Conservation (phyloP, 1,140 invertebrate genomes). For the Anastrepha obliqua region DNA sequence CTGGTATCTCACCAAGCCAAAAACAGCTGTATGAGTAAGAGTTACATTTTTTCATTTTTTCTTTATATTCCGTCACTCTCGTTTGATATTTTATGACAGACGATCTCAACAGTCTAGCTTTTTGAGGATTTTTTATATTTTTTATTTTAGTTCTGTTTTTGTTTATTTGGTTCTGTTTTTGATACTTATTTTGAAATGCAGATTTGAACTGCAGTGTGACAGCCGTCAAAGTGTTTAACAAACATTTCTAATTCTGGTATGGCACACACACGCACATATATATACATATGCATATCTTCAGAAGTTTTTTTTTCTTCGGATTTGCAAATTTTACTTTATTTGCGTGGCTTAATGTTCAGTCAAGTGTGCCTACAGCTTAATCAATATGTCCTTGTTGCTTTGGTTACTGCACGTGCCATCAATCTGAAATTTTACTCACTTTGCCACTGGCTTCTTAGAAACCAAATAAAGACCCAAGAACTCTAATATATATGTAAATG, state of each 20-base stretch:
- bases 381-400: not conserved
- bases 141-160: not conserved
- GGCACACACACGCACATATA: not conserved
- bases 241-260: not conserved
- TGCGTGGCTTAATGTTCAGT: not conserved
- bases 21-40: too few relatives aligned
- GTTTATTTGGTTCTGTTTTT: not conserved
- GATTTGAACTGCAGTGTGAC: not conserved
- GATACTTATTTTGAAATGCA: not conserved
- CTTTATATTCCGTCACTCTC: not conserved
- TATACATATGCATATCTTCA: not conserved
- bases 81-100: constrained; percentile 16
- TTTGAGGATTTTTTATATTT: too few relatives aligned
- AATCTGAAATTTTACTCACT: not conserved
- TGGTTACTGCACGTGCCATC: not conserved
- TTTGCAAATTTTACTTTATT: not conserved
- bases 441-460: too few relatives aligned
- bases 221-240: not conserved
- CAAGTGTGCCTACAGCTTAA: not conserved
- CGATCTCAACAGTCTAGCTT: not conserved
- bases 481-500: too few relatives aligned
- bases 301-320: not conserved
- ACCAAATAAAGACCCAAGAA: too few relatives aligned
- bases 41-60: not conserved
- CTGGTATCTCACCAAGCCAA: too few relatives aligned